phyloP scores from a whole-genome alignment of 2,888 invertebrate species.

The Noctua comes region DNA sequence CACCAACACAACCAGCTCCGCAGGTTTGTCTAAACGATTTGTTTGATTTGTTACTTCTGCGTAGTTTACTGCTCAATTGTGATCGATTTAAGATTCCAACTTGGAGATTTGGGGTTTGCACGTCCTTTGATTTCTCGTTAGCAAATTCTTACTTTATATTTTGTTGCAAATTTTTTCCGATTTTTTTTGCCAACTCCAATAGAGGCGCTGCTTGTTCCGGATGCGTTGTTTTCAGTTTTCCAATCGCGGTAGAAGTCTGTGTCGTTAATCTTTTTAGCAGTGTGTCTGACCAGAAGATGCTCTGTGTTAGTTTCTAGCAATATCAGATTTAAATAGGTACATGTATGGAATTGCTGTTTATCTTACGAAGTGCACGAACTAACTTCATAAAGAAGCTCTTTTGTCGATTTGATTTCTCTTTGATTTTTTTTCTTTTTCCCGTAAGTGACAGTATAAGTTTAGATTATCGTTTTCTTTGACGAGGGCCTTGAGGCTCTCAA shows the following conservation, averaged over 20 bases:
- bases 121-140: background rate
- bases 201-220: too few species aligned
- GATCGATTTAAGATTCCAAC: background rate
- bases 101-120: background rate
- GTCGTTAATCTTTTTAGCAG: background rate
- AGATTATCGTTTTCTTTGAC: too few species aligned
- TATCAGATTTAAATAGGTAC: background rate
- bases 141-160: background rate
- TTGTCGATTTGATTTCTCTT: background rate
- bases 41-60: constrained; percentile 25
- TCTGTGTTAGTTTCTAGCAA: background rate
- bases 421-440: too few species aligned
- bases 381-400: background rate
- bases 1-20: background rate
- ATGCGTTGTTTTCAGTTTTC: background rate
- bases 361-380: too few species aligned
- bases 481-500: background rate
- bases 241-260: background rate
- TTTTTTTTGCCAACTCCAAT: too few species aligned
- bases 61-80: constrained; percentile 10
- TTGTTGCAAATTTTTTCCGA: background rate
- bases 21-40: constrained; percentile 20
- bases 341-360: background rate
- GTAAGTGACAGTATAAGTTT: too few species aligned
- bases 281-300: background rate